Conservation (phyloP, 1,140 invertebrate genomes). For the Harpegnathos saltator region DNA sequence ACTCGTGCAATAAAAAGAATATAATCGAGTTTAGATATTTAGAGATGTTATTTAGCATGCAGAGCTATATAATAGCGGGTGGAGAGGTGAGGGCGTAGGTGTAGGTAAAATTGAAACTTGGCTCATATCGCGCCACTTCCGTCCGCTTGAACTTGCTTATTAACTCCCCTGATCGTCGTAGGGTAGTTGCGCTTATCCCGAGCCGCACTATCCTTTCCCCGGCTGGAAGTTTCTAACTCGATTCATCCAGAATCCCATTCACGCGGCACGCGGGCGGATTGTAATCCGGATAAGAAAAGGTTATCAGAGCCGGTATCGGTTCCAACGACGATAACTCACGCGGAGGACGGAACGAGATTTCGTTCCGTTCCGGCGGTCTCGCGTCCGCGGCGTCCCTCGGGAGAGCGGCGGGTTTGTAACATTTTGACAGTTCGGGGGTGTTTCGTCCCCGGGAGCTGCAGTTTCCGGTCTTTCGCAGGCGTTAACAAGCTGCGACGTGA, state of each 20-base stretch:
- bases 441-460: conserved; percentile 50
- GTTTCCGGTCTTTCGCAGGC: conserved; percentile 67
- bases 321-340: conserved; percentile 51
- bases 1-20: too few relatives aligned
- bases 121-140: conserved; percentile 3
- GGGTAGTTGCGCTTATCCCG: conserved; percentile 22
- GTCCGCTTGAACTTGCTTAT: conserved; percentile 8
- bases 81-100: background rate
- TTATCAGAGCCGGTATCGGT: conserved; percentile 57
- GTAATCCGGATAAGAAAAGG: conserved; percentile 60
- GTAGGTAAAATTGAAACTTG: conserved; percentile 24
- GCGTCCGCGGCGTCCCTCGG: conserved; percentile 19
- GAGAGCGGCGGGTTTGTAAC: conserved; percentile 60
- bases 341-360: conserved; percentile 27
- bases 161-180: conserved; percentile 22
- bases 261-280: conserved; percentile 51
- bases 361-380: conserved; percentile 14
- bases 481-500: conserved; percentile 69
- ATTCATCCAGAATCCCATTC: conserved; percentile 57
- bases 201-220: background rate
- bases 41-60: too few relatives aligned
- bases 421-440: conserved; percentile 71
- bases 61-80: too few relatives aligned
- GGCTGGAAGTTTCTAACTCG: conserved; percentile 50
- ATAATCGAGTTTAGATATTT: too few relatives aligned